These are phyloP conservation scores for Druon quercuslanigerum DNA, from an alignment of 1,140 invertebrate genomes.

Conservation along the genomic window DNA sequence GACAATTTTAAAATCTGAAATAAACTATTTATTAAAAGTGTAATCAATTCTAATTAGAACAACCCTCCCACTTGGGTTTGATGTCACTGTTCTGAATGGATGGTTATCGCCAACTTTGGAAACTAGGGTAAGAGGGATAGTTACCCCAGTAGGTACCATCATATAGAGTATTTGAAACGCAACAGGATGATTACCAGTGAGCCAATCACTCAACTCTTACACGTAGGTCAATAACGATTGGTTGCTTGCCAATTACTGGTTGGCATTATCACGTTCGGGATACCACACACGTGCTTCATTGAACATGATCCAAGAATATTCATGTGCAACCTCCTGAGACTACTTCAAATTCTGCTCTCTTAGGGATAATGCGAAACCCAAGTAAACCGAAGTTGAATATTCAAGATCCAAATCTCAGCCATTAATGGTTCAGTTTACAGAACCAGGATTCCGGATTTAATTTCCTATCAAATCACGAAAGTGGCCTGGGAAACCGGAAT, in stretches of 20 bases:
- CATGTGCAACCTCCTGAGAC: slow-evolving; percentile 7
- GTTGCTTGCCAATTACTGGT: slow-evolving; percentile 20
- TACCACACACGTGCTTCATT: background rate
- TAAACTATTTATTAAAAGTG: background rate
- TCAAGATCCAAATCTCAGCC: slow-evolving; percentile 22
- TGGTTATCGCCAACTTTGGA: slow-evolving; percentile 4
- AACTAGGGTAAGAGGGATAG: slow-evolving; percentile 25
- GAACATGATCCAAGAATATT: slow-evolving; percentile 30
- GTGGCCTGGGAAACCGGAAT: background rate
- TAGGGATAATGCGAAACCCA: slow-evolving; percentile 25
- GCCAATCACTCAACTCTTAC: slow-evolving; percentile 29
- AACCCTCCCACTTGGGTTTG: background rate
- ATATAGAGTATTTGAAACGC: slow-evolving; percentile 20
- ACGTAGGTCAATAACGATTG: slow-evolving; percentile 12
- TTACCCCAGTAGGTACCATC: background rate
- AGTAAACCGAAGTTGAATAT: slow-evolving; percentile 1
- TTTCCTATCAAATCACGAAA: background rate
- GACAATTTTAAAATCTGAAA: too few species aligned
- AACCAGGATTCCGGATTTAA: background rate
- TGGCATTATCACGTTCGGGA: slow-evolving; percentile 11
- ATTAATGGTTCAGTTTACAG: background rate
- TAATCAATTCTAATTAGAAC: background rate
- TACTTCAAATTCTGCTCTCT: slow-evolving; percentile 14
- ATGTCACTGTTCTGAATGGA: slow-evolving; percentile 25
- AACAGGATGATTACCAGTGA: slow-evolving; percentile 17